phyloP scores from a whole-genome alignment of 2,113 vertebrate genomes.

The Actinemys pallida region DNA sequence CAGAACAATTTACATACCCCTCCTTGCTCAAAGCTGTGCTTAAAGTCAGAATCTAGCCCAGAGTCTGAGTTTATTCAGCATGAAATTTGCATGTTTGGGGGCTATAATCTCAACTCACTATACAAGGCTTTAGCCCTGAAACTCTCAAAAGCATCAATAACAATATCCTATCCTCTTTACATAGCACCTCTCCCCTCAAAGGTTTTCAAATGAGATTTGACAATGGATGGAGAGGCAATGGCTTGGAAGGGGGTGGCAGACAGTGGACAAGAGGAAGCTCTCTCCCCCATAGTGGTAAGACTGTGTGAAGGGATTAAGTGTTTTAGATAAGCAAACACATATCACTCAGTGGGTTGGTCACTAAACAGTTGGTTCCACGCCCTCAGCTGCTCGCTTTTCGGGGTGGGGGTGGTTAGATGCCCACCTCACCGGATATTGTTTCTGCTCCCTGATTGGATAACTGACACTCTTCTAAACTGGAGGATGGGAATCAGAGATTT shows the following conservation, averaged over 20 bases:
- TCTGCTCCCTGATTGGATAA: not conserved
- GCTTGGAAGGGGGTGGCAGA: not conserved
- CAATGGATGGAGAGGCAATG: not conserved
- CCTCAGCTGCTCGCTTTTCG: not conserved
- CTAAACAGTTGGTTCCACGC: conserved; percentile 11
- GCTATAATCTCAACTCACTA: conserved; percentile 54
- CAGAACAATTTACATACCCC: not conserved
- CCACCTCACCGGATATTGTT: not conserved
- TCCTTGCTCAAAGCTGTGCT: not conserved
- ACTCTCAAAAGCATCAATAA: conserved; percentile 60
- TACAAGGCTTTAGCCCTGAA: conserved; percentile 42
- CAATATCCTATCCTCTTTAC: conserved; percentile 67
- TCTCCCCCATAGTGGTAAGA: not conserved
- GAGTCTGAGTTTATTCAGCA: rapidly evolving
- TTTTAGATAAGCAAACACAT: not conserved
- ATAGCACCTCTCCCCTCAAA: conserved; percentile 66
- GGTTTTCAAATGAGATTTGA: not conserved
- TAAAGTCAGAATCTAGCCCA: not conserved
- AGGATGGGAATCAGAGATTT: conserved; percentile 36
- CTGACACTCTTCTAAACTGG: not conserved
- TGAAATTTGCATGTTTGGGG: conserved; percentile 22
- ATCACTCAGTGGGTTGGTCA: not conserved
- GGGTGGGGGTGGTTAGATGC: not conserved
- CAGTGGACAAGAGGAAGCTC: rapidly evolving
- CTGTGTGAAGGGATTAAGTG: not conserved